These are phyloP conservation scores for Promerops cafer DNA, from an alignment of 2,113 vertebrate genomes.

Conservation along the genomic window DNA sequence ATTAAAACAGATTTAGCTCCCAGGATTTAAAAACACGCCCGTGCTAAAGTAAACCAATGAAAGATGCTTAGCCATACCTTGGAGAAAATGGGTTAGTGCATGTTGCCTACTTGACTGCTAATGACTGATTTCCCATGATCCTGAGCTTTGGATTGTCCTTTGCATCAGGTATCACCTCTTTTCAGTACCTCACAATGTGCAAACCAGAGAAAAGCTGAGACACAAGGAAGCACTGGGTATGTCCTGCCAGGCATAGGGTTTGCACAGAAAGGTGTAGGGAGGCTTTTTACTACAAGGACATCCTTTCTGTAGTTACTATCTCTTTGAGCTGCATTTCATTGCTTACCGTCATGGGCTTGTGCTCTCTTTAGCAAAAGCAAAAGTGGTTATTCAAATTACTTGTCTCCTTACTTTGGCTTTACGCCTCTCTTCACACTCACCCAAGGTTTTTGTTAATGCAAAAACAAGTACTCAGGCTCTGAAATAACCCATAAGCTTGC, in stretches of 20 bases:
- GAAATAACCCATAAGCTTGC: not conserved
- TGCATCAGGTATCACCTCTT: not conserved
- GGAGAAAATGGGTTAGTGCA: not conserved
- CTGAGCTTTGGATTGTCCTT: not conserved
- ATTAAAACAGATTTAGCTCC: not conserved
- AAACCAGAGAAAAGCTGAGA: not conserved
- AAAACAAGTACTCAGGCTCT: not conserved
- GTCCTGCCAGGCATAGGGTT: not conserved
- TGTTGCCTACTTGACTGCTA: not conserved
- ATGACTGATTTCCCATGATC: not conserved
- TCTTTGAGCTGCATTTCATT: not conserved
- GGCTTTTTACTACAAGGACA: not conserved
- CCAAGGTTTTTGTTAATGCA: not conserved
- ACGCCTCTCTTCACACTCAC: not conserved
- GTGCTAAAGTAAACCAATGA: not conserved
- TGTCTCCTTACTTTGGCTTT: not conserved
- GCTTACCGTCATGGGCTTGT: not conserved
- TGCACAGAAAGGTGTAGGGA: not conserved
- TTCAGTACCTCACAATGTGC: not conserved
- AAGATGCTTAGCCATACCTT: not conserved
- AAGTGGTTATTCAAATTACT: rapidly evolving
- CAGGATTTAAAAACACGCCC: not conserved
- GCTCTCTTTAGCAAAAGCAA: not conserved
- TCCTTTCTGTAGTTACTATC: not conserved
- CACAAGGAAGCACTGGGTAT: not conserved